These are phyloP conservation scores for Hypercompe scribonia DNA, from an alignment of 2,888 invertebrate species.

Conservation along the genomic window DNA sequence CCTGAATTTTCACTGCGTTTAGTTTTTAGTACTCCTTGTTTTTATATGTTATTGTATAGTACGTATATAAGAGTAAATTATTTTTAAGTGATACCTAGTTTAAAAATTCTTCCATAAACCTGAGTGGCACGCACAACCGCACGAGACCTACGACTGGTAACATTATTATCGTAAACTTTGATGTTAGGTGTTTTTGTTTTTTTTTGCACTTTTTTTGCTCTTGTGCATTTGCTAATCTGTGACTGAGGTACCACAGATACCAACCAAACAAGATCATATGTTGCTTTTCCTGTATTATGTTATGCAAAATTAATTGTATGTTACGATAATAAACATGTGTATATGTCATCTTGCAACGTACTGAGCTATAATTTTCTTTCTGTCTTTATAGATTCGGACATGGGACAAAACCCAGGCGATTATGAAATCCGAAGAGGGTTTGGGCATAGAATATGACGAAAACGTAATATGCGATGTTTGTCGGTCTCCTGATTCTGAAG, in stretches of 20 bases:
- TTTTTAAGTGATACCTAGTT: not conserved
- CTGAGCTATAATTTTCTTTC: not conserved
- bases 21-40: not conserved
- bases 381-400: constrained; percentile 89
- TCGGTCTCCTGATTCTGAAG: constrained; percentile 98
- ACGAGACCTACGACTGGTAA: not conserved
- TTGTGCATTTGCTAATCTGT: not conserved
- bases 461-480: constrained; percentile 99
- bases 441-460: constrained; percentile 99
- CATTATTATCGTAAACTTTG: not conserved
- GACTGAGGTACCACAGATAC: not conserved
- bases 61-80: not conserved
- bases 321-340: not conserved
- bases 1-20: not conserved
- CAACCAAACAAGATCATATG: not conserved
- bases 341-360: not conserved
- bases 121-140: constrained; percentile 3
- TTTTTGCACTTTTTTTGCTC: not conserved
- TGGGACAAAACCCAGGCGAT: constrained; percentile 97
- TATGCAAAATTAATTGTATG: not conserved
- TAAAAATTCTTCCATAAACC: constrained; percentile 4
- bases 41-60: not conserved
- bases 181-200: not conserved
- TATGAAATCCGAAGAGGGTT: constrained; percentile 95
- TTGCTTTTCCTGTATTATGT: not conserved